Conservation (phyloP, 2,888 invertebrate species). For the Leptopterna dolabrata region DNA sequence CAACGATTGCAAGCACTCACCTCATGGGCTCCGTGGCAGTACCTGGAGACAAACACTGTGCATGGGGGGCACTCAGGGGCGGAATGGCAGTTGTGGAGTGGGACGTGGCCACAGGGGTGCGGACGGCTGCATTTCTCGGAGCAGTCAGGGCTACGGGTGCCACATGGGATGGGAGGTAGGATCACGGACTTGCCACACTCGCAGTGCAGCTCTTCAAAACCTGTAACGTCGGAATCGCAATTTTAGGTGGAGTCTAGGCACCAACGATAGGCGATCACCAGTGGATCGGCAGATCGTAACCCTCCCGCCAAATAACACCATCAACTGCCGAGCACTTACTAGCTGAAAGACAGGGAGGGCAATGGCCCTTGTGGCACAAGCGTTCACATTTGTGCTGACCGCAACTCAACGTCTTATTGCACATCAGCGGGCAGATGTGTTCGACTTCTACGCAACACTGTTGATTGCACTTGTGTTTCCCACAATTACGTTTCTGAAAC, state of each 20-base stretch:
- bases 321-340: constrained; percentile 52
- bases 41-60: constrained; percentile 84
- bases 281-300: too few relatives aligned
- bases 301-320: too few relatives aligned
- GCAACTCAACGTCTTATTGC: constrained; percentile 85
- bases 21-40: constrained; percentile 85
- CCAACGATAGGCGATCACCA: too few relatives aligned
- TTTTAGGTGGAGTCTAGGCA: too few relatives aligned
- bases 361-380: constrained; percentile 89
- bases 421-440: constrained; percentile 86
- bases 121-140: constrained; percentile 78
- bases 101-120: constrained; percentile 85
- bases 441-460: constrained; percentile 88
- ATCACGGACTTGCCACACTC: constrained; percentile 89
- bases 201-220: constrained; percentile 90
- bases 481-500: constrained; percentile 79
- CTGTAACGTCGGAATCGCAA: constrained; percentile 63
- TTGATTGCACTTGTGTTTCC: constrained; percentile 90
- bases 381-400: constrained; percentile 89
- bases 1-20: constrained; percentile 65
- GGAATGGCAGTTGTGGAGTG: constrained; percentile 87
- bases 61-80: constrained; percentile 83
- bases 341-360: constrained; percentile 74
- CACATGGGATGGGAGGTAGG: constrained; percentile 93
- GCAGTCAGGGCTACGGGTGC: constrained; percentile 87